These are phyloP conservation scores for Decapterus maruadsi DNA, from an alignment of 2,797 vertebrate species.

Conservation along the genomic window DNA sequence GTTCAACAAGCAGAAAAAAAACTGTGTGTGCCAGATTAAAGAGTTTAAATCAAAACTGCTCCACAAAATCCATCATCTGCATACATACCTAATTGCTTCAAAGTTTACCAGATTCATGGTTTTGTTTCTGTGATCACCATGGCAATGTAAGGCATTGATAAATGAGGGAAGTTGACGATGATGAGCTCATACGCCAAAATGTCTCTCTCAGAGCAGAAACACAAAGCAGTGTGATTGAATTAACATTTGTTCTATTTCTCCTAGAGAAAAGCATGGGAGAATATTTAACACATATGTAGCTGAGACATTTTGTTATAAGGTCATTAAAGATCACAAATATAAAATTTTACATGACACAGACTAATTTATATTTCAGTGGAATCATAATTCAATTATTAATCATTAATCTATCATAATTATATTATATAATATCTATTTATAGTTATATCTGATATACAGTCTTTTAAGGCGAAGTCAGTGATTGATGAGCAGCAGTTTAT, in stretches of 20 bases:
- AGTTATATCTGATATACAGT: not conserved
- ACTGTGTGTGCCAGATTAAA: not conserved
- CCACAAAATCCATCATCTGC: constrained; percentile 11
- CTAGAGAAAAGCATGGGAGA: not conserved
- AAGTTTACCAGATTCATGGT: constrained; percentile 3
- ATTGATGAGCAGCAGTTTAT: not conserved
- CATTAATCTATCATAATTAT: too few relatives aligned
- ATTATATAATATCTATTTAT: too few relatives aligned
- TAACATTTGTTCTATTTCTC: not conserved
- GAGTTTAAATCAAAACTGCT: not conserved
- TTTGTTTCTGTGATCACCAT: constrained; percentile 35
- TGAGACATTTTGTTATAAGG: not conserved
- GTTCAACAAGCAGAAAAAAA: constrained; percentile 28
- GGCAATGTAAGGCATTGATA: not conserved
- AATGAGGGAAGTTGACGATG: not conserved
- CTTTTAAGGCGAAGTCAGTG: not conserved
- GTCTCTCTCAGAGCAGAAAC: not conserved
- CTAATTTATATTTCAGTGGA: too few relatives aligned
- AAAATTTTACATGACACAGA: too few relatives aligned
- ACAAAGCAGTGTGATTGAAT: not conserved
- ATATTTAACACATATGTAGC: not conserved
- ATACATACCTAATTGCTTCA: not conserved
- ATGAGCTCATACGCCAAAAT: not conserved
- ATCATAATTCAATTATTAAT: too few relatives aligned
- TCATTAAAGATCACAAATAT: not conserved